Base-by-base conservation (phyloP, 2,797 vertebrate genomes). In the Cuculus canorus region DNA sequence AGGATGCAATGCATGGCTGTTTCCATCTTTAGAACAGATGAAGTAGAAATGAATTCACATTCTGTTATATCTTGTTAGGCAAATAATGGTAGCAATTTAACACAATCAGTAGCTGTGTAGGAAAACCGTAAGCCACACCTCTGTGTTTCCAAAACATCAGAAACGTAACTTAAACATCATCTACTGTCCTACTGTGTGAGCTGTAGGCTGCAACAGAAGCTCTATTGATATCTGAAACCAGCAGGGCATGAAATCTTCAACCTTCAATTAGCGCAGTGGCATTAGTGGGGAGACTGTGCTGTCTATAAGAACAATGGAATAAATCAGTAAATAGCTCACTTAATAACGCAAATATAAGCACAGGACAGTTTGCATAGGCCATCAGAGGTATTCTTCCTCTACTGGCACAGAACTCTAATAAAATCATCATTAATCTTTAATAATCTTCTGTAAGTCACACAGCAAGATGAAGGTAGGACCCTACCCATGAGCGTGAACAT, bases 241-340 rank as follows among this genome's bases (percentile, higher is more conserved):
- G n/a, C 30, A 71, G 11, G 17, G 47, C 23, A 11, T 16, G 48
- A 85, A 37, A 27, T 9, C 19, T 45, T 21, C 21, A 72, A 54
- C 32, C 53, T 16, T 23, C 5, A 75, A 13, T 17, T 2, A 21
- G 8, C 12, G 32, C 0, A 0, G 48, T 14, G 43, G 48, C 43
- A 13, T 21, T 13, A 57, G 24, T 33, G 59, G 27, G 12, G 32
- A 45, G 14, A 24, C 14, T 12, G 3, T 28, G 18, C 13, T 4
- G 3, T 39, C 56, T 24, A 0, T 5, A 30, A 54, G 11, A 52
- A 70, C 41, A 25, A 25, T 8, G 1, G 3, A 82, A 19, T 39
- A 52, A 64, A 77, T 17, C 25, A 45, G 21, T 32, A 33, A 52
- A 57, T 10, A 73, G n/a, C 13, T 69, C 32, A 25, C 30, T 61